phyloP scores from a whole-genome alignment of 2,113 vertebrate species.

The Fukomys damarensis region DNA sequence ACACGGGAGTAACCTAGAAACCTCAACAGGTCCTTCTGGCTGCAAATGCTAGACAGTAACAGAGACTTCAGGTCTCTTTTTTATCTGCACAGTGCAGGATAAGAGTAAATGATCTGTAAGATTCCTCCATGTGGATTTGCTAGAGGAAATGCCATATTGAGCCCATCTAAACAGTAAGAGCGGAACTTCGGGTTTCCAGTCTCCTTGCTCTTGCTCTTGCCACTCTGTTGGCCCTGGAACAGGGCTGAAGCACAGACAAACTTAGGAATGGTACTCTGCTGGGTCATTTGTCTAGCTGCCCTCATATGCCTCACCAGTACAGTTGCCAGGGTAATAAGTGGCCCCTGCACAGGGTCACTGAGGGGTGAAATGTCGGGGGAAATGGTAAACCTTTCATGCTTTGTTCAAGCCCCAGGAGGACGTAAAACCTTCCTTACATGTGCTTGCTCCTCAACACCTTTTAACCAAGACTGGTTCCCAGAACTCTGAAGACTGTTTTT shows the following conservation, averaged over 20 bases:
- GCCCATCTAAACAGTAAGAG: background rate
- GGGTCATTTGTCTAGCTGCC: background rate
- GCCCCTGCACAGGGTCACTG: background rate
- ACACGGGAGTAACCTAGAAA: background rate
- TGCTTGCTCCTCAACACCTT: background rate
- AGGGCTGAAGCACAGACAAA: background rate
- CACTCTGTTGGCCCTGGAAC: background rate
- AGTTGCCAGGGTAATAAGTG: background rate
- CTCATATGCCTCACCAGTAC: background rate
- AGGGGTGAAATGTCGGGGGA: background rate
- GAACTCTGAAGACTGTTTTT: background rate
- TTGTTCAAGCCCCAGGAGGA: conserved; percentile 24
- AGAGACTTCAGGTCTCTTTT: background rate
- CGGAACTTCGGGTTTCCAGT: background rate
- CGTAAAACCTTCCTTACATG: background rate
- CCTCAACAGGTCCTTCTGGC: background rate
- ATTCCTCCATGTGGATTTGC: background rate
- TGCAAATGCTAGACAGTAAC: background rate
- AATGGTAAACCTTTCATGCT: background rate
- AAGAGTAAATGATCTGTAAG: background rate
- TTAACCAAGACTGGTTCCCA: background rate
- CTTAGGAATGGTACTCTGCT: background rate
- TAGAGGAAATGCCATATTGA: background rate
- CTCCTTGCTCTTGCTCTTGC: background rate
- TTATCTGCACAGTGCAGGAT: background rate